phyloP scores from a whole-genome alignment of 2,888 invertebrate species.

The Pseudococcus viburni region DNA sequence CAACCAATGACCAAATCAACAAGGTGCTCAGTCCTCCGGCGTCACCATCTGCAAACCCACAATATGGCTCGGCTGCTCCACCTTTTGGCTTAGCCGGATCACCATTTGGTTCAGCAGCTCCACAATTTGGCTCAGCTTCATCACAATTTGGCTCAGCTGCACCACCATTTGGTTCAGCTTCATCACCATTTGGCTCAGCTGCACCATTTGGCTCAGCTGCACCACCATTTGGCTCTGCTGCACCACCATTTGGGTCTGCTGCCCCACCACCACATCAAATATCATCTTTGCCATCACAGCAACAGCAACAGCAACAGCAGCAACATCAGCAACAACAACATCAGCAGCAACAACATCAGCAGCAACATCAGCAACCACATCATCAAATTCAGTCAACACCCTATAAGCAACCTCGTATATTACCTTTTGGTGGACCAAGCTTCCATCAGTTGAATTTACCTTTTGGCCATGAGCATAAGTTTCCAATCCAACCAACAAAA shows the following conservation, averaged over 20 bases:
- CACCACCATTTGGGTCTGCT: conserved; percentile 36
- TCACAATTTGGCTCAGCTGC: conserved; percentile 56
- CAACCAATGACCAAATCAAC: conserved; percentile 67
- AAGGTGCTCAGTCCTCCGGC: conserved; percentile 66
- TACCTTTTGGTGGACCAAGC: conserved; percentile 51
- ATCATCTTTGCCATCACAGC: conserved; percentile 68
- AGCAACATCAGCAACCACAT: background rate
- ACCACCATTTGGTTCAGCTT: conserved; percentile 56
- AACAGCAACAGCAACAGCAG: conserved; percentile 68
- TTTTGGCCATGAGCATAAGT: conserved; percentile 45
- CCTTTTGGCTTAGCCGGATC: conserved; percentile 9
- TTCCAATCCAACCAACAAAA: conserved; percentile 45
- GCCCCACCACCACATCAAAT: conserved; percentile 28
- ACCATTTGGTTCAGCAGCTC: background rate
- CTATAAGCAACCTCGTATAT: conserved; percentile 58
- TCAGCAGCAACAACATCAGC: background rate
- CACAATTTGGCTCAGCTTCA: conserved; percentile 56
- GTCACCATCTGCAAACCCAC: conserved; percentile 64
- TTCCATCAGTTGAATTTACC: conserved; percentile 59
- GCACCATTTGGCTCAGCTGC: conserved; percentile 63
- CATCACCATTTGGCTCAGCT: conserved; percentile 64
- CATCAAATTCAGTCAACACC: background rate
- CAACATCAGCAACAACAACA: background rate
- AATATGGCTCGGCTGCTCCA: conserved; percentile 63
- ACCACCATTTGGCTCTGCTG: conserved; percentile 53